These are phyloP conservation scores for Cotesia typhae DNA, from an alignment of 1,140 invertebrate species.

Conservation along the genomic window DNA sequence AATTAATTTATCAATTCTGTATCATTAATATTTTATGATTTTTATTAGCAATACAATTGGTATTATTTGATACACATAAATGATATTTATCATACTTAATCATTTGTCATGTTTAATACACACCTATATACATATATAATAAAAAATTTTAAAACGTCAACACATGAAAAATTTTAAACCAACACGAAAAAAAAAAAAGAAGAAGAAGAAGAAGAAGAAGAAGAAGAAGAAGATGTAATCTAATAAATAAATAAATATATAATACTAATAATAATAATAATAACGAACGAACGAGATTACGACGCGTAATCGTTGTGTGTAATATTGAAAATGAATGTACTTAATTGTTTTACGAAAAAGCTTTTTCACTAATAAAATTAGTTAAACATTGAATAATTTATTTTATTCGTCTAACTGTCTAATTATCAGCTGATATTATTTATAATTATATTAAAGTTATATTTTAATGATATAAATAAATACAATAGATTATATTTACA, in stretches of 20 bases:
- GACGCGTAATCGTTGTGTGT: slow-evolving; percentile 54
- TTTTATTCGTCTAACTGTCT: neutral
- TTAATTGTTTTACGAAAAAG: slow-evolving; percentile 55
- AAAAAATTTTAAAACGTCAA: slow-evolving; percentile 14
- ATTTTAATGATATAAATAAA: neutral
- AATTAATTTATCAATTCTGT: too few relatives aligned
- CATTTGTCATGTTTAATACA: slow-evolving; percentile 24
- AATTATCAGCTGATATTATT: neutral
- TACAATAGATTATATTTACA: too few relatives aligned
- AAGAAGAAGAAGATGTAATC: neutral
- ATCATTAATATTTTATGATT: too few relatives aligned
- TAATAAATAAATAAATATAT: slow-evolving; percentile 22
- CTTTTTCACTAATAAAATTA: slow-evolving; percentile 60
- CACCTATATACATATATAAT: slow-evolving; percentile 22
- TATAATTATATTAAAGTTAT: too few relatives aligned
- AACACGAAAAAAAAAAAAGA: neutral
- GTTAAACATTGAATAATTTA: slow-evolving; percentile 47
- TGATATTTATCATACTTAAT: slow-evolving; percentile 22
- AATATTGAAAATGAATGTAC: slow-evolving; percentile 54
- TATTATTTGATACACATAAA: slow-evolving; percentile 28
- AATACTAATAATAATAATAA: slow-evolving; percentile 28
- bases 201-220: too few relatives aligned
- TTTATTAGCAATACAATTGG: neutral
- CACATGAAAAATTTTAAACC: neutral
- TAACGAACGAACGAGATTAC: slow-evolving; percentile 36